Base-by-base conservation (phyloP, 2,113 vertebrate genomes). In the Notiomystis cincta region DNA sequence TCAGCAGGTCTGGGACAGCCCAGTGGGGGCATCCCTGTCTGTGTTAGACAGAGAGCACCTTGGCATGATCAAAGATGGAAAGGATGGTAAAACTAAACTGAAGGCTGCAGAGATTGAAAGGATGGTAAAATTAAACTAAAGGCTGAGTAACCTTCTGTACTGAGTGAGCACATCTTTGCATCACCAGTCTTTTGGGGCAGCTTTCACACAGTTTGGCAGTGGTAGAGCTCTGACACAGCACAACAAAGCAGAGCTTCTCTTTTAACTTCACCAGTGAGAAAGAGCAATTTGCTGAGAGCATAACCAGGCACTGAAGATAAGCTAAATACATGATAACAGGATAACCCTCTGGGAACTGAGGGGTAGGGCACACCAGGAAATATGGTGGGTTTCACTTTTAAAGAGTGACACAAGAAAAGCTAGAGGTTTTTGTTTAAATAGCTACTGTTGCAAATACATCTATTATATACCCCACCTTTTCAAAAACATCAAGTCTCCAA, bases 81-180 rank as follows among this genome's bases (percentile, higher is more conserved):
- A 24, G 13, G 72, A 54, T 9, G 15, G 30, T 6, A 58, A 57
- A 60, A 69, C 24, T 10, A 37, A 56, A n/a, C 9, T 11, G 2
- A 84, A 50, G 17, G 23, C 87, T 75, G 71, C 42, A 17, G 10
- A 76, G 40, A 48, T 10, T 22, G 13, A 61, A 42, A 24, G 13
- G 72, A 54, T 9, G 15, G 30, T 6, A 58, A 57, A 60, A 69
- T 27, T 10, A 37, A 56, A n/a, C 9, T 11, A 2, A 84, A 50
- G 17, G 73, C 40, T 77, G 37, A 61, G 38, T 15, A 45, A 44
- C 47, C 7, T 81, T 70, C 44, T 66, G 27, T 20, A 54, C 66
- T 0, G 17, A 66, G 17, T 4, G 6, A 0, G 3, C 27, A 77
- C 1, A 1, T n/a, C 42, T 64, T 47, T 54, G 35, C 64, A 66